Evolutionary conservation across 2,113 vertebrate species (phyloP).

Genomic region (Poecile atricapillus): DNA sequence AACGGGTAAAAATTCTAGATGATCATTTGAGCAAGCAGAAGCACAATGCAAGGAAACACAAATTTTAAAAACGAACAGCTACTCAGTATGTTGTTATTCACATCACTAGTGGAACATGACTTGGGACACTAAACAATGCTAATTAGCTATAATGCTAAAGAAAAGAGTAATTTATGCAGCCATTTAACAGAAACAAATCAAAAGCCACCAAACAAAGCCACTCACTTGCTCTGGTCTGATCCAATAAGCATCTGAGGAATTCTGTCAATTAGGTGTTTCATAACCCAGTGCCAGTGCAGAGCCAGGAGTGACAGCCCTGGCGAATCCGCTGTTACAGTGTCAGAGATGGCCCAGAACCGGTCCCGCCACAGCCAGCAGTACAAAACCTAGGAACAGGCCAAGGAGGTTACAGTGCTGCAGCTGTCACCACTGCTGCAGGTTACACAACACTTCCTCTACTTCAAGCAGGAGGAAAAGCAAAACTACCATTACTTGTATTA

Average conservation of each 20-base stretch:
- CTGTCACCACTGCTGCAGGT: not conserved
- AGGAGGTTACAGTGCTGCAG: not conserved
- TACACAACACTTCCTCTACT: not conserved
- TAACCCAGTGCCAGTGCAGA: constrained; percentile 97
- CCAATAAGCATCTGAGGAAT: constrained; percentile 83
- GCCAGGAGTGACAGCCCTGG: constrained; percentile 84
- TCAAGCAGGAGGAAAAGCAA: not conserved
- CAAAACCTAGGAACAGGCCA: constrained; percentile 65
- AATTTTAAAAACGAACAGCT: not conserved
- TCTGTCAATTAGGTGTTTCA: constrained; percentile 83
- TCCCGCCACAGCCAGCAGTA: constrained; percentile 84
- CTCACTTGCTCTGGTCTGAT: constrained; percentile 82
- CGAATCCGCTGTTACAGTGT: constrained; percentile 76
- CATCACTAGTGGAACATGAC: not conserved
- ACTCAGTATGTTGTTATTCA: not conserved
- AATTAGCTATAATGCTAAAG: not conserved
- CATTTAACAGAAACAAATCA: not conserved
- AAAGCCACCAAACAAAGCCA: not conserved
- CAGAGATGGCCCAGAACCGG: constrained; percentile 85
- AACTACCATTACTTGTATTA: not conserved
- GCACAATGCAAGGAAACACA: not conserved
- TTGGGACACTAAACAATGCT: not conserved
- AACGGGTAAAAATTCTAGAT: not conserved
- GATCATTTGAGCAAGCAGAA: not conserved
- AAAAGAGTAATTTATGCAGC: not conserved